phyloP scores from a whole-genome alignment of 2,113 vertebrate species.

The Myotis yumanensis region DNA sequence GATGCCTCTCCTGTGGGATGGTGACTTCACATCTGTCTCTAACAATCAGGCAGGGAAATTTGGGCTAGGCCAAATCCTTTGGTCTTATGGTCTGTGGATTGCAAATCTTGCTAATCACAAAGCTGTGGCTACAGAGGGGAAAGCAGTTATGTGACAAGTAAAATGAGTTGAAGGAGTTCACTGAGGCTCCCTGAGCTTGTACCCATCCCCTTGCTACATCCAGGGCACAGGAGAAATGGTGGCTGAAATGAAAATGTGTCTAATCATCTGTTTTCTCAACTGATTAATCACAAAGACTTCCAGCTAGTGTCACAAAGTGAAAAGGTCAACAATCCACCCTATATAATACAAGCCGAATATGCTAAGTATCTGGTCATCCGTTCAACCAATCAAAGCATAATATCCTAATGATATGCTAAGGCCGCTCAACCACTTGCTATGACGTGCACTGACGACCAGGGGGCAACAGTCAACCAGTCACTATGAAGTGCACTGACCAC shows the following conservation, averaged over 20 bases:
- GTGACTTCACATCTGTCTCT: background rate
- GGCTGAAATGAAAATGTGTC: background rate
- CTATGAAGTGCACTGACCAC: too few species aligned
- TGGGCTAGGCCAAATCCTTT: too few species aligned
- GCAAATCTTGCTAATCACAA: background rate
- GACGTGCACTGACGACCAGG: too few species aligned
- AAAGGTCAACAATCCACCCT: background rate
- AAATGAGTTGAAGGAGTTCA: background rate
- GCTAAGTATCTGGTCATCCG: too few species aligned
- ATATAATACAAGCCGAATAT: too few species aligned
- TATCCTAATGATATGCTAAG: too few species aligned
- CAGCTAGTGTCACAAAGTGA: background rate
- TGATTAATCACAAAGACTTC: background rate
- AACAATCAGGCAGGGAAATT: background rate
- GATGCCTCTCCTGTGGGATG: background rate
- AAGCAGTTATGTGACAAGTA: background rate
- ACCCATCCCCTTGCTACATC: background rate
- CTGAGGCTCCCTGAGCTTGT: background rate
- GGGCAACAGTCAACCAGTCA: too few species aligned
- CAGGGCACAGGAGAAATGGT: background rate
- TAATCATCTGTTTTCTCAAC: background rate
- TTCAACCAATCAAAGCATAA: too few species aligned
- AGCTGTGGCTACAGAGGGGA: background rate
- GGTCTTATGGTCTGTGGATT: background rate
- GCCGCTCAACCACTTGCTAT: too few species aligned